A percentile compares a stretch with the other conserved stretches of the same genome.
Evolutionary conservation across 2,888 invertebrate species (phyloP).

Genomic region (Epirrhoe tristata): DNA sequence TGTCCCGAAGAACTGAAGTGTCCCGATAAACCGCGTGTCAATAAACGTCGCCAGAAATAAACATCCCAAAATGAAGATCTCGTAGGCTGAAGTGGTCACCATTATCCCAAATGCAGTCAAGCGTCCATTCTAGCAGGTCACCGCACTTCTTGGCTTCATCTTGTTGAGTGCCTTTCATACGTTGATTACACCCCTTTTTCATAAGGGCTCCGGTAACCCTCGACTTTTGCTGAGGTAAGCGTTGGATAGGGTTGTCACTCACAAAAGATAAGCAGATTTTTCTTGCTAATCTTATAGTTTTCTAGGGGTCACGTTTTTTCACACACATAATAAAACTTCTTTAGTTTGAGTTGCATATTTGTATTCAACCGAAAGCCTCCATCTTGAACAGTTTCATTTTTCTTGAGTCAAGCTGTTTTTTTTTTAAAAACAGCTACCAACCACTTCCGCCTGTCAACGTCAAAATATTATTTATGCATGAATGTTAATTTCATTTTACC

Average conservation of each 20-base stretch:
- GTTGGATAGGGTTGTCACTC: conserved; percentile 27
- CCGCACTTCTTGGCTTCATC: conserved; percentile 37
- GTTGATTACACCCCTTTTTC: conserved; percentile 43
- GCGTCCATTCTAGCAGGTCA: conserved; percentile 29
- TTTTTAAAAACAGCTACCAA: too few relatives aligned
- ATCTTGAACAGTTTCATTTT: too few relatives aligned
- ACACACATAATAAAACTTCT: too few relatives aligned
- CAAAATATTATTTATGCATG: too few relatives aligned
- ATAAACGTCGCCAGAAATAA: conserved; percentile 5
- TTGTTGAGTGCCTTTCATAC: conserved; percentile 37
- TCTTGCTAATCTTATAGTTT: not conserved
- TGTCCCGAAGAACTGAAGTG: too few relatives aligned
- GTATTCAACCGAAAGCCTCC: too few relatives aligned
- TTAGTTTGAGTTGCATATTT: too few relatives aligned
- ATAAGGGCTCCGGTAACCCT: conserved; percentile 28
- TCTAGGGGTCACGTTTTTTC: too few relatives aligned
- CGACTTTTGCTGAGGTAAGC: conserved; percentile 32
- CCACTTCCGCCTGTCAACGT: too few relatives aligned
- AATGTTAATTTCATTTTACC: too few relatives aligned
- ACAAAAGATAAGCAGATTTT: not conserved
- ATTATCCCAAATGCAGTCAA: conserved; percentile 34
- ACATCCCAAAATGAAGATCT: conserved; percentile 6
- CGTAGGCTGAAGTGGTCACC: conserved; percentile 19
- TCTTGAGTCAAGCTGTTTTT: too few relatives aligned
- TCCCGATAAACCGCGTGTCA: too few relatives aligned